These are phyloP conservation scores for Typhlomys cinereus DNA, from an alignment of 2,113 vertebrate genomes.

Conservation along the genomic window DNA sequence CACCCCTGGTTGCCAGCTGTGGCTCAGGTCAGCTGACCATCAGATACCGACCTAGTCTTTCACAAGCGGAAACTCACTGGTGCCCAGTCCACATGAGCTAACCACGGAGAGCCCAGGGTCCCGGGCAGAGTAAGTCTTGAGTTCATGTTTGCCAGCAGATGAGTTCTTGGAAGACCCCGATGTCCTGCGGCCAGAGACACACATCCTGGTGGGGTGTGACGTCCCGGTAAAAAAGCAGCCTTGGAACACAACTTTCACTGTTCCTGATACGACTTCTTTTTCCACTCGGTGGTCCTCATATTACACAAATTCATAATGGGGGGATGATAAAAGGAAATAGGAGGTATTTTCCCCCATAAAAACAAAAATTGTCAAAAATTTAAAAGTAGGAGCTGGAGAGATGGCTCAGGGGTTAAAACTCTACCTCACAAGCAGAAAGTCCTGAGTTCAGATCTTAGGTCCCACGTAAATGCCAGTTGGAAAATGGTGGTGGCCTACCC, in stretches of 20 bases:
- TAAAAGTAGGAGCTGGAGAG: no score
- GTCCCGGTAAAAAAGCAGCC: neutral
- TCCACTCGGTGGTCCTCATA: neutral
- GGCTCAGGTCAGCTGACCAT: neutral
- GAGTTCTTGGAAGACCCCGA: neutral
- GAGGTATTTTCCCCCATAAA: neutral
- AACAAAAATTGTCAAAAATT: neutral
- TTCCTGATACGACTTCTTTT: neutral
- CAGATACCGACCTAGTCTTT: neutral
- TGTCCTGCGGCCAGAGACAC: neutral
- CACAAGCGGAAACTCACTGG: neutral
- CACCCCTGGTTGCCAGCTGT: neutral
- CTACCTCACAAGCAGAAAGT: no score
- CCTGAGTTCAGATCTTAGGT: no score
- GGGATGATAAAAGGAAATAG: neutral
- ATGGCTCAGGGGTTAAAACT: no score
- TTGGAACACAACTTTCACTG: neutral
- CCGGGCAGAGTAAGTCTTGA: neutral
- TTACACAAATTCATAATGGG: neutral
- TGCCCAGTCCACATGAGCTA: neutral
- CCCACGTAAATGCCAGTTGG: no score
- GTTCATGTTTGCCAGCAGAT: neutral
- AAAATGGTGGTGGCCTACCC: no score
- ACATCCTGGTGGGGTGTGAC: neutral
- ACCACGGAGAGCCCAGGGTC: rapidly evolving